A percentile compares a stretch with the other conserved stretches of the same genome.
Conservation (phyloP, 2,797 vertebrate genomes). For the Eulemur rubriventer region DNA sequence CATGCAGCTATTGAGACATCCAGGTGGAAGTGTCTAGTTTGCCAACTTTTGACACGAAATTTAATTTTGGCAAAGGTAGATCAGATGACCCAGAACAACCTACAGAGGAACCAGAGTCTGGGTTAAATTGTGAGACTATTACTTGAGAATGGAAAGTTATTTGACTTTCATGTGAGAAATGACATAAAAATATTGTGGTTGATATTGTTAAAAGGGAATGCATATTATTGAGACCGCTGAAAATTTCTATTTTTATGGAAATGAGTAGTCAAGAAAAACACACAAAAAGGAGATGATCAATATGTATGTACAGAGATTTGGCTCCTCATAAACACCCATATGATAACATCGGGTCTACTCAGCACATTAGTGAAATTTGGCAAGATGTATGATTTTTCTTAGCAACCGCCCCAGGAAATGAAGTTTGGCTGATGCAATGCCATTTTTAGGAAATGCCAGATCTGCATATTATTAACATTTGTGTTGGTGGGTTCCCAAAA, state of each 20-base stretch:
- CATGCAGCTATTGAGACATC: background rate
- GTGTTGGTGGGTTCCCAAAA: slow-evolving; percentile 77
- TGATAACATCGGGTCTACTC: slow-evolving; percentile 72
- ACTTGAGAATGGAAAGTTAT: background rate
- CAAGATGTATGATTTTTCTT: slow-evolving; percentile 73
- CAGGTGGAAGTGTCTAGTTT: background rate
- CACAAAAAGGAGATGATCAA: slow-evolving; percentile 65
- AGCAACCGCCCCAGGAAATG: slow-evolving; percentile 77
- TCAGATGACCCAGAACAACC: background rate
- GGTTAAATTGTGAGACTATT: background rate
- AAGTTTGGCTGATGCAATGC: slow-evolving; percentile 69
- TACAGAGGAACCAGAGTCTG: background rate
- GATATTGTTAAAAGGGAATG: slow-evolving; percentile 33
- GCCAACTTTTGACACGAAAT: background rate
- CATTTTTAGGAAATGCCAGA: slow-evolving; percentile 76
- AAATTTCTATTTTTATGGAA: slow-evolving; percentile 64
- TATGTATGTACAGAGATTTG: slow-evolving; percentile 72
- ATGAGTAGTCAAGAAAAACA: slow-evolving; percentile 60
- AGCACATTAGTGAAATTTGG: slow-evolving; percentile 77
- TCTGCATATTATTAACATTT: slow-evolving; percentile 81
- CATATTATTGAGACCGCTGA: slow-evolving; percentile 3
- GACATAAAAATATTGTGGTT: slow-evolving; percentile 31
- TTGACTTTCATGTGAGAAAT: slow-evolving; percentile 27
- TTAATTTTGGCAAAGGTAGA: background rate
- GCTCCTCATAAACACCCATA: slow-evolving; percentile 70